Conservation (phyloP, 2,797 vertebrate genomes). For the Mormyrus hasselquistii region DNA sequence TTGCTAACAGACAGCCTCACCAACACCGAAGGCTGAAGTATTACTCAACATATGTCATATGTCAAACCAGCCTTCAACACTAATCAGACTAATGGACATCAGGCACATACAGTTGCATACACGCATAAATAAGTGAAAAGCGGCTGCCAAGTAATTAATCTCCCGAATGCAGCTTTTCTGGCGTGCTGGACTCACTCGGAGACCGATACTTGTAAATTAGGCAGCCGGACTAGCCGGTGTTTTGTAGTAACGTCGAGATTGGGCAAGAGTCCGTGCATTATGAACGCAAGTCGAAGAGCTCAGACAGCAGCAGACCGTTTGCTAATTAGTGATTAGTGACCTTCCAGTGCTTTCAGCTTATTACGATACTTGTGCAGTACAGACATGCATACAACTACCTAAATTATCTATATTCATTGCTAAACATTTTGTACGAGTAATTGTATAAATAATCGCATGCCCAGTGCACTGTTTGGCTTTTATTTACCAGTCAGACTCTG, state of each 20-base stretch:
- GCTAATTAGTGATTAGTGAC: background rate
- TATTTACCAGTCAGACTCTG: background rate
- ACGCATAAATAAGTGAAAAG: background rate
- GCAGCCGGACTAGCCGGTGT: background rate
- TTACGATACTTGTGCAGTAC: background rate
- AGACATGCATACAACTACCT: background rate
- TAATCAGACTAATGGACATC: conserved; percentile 75
- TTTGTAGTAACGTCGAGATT: background rate
- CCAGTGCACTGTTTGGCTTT: background rate
- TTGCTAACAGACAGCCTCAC: conserved; percentile 1
- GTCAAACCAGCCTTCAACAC: conserved; percentile 68
- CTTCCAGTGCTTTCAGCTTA: background rate
- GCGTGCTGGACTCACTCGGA: conserved; percentile 38
- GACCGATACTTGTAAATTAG: background rate
- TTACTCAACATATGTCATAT: conserved; percentile 60
- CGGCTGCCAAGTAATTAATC: conserved; percentile 68
- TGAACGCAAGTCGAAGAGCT: background rate
- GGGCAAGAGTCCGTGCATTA: background rate
- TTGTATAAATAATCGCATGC: background rate
- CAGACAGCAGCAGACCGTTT: background rate
- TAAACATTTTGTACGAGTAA: background rate
- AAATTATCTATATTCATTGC: background rate
- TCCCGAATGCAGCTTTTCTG: conserved; percentile 67
- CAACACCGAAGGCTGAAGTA: conserved; percentile 45
- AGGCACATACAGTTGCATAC: background rate